Base-by-base conservation (phyloP, 2,113 vertebrate genomes). In the Equus quagga region DNA sequence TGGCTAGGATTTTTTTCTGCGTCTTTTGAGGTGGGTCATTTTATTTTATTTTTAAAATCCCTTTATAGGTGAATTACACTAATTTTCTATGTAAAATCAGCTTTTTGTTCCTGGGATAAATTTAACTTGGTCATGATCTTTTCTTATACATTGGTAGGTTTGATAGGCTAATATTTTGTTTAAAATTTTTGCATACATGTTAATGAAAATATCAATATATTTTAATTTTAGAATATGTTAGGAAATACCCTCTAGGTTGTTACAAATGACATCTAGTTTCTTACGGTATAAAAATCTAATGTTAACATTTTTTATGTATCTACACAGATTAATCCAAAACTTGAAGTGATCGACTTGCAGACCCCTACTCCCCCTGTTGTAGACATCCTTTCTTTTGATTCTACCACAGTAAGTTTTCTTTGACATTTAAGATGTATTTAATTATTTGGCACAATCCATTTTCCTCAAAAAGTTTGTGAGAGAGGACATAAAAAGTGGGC, bases 271-370 rank as follows among this genome's bases (percentile, higher is more conserved):
- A 64, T 90, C 23, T 33, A 3, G 10, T 91, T 93, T 97, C 21
- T 93, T 65, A 33, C 44, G 11, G 23, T 49, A 86, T 65, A 83
- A 88, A 88, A 94, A 75, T 93, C 31, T 96, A 90, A 95, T 86
- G 46, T 56, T 94, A 86, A 78, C 5, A 70, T 91, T 89, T 84
- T 94, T 97, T 91, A 76, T 91, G 2, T 92, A 5, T 69, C 19
- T 49, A 56, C 81, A 96, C 98, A 99, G 99, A 99, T 99, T 93
- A 98, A 99, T 98, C 99, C 99, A 73, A 89, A 93, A 17, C 98
- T 97, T 84, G 98, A 98, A 67, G 98, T 99, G 72, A 96, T 98
- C 18, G 99, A 99, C 97, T 99, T 98, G 11, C 99, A 97, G 97
- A 98, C 99, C 56, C 72, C 98, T 28, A 98, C 99, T 36, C 99